phyloP scores from a whole-genome alignment of 2,797 vertebrate genomes.

The Acanthis flammea region DNA sequence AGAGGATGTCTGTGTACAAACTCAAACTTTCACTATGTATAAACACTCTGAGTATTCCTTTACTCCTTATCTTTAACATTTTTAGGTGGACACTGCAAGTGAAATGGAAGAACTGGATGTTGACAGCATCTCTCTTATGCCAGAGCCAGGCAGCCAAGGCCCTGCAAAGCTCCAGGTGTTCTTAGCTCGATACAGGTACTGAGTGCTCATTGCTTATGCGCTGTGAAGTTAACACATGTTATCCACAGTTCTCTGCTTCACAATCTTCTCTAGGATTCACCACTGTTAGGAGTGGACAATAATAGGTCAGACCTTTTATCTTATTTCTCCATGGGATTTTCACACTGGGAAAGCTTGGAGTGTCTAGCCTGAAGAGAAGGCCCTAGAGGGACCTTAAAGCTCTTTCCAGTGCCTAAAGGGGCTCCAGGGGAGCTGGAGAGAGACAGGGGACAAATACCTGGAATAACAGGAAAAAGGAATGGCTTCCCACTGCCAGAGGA shows the following conservation, averaged over 20 bases:
- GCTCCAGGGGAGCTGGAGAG: neutral
- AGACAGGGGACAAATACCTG: neutral
- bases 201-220: neutral
- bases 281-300: neutral
- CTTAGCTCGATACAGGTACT: slow-evolving; percentile 92
- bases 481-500: neutral
- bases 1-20: neutral
- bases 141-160: slow-evolving; percentile 78
- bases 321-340: neutral
- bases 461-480: neutral
- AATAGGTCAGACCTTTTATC: neutral
- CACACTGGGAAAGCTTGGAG: neutral
- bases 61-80: neutral
- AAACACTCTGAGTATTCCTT: neutral
- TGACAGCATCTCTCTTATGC: slow-evolving; percentile 85
- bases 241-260: neutral
- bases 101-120: slow-evolving; percentile 96
- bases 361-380: neutral
- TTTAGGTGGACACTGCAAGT: slow-evolving; percentile 96
- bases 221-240: neutral
- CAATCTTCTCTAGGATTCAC: neutral
- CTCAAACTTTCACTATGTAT: neutral
- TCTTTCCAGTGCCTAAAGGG: neutral
- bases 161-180: slow-evolving; percentile 93
- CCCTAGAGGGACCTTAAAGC: neutral